Evolutionary conservation across 2,113 vertebrate genomes (phyloP), one percentile per base, ranked within the genome.

Genomic region (Heterotis niloticus): DNA sequence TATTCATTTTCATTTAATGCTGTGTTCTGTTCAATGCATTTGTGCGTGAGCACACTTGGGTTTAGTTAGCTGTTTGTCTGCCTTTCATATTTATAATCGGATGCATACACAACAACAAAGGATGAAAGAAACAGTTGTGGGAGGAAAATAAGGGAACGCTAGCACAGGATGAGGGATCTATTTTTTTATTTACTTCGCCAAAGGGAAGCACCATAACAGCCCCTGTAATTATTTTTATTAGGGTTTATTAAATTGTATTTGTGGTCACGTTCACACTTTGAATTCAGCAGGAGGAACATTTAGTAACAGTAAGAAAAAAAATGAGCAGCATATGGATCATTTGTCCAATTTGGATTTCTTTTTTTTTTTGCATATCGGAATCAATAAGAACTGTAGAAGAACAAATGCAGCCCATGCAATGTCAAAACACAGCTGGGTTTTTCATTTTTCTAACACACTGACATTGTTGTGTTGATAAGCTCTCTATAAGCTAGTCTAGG

Each of bases 271-370:
- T 7, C 34, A 44, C 34, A 44, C 34, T 44, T 7, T 4, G 34
- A 44, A 44, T 44, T 44, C 64, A 73, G 62, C 20, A 83, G 70
- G 79, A 70, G 51, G 73, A 70, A 16, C 28, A 14, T 68, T 26
- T 29, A 68, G 34, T 68, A 34, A 68, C 10, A 28, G 26, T 16
- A 14, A 29, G 5, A 68, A 68, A 29, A 14, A 68, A 68, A 5
- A 4, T 24, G 66, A 29, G 1, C 23, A 11, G 23, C 2, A 7
- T 44, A 7, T 44, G 34, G 34, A 7, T 44, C 34, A 44, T 44
- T 44, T 44, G 34, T 44, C 34, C 34, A 44, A 4, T 44, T 44
- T 44, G 34, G 34, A 44, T 44, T 2, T 4, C 2, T 2, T 44
- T n/a, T n/a, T 44, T 44, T 44, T 44, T 44, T 44, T 44, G 34